Conservation (phyloP, 92 coral and sea anemone genomes). For the Epizoanthus rinbou region DNA sequence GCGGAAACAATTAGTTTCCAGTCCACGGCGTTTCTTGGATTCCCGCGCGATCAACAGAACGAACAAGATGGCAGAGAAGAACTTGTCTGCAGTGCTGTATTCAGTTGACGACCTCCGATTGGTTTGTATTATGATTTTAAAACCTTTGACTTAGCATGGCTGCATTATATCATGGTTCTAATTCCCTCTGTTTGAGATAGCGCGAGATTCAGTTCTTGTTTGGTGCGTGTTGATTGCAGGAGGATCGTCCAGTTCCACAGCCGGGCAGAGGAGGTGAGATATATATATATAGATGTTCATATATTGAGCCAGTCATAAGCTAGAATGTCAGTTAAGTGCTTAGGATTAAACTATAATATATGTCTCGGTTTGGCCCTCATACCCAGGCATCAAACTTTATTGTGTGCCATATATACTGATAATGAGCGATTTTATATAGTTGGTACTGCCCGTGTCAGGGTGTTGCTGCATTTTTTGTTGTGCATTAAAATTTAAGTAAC, state of each 20-base stretch:
- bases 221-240: slow-evolving; percentile 30
- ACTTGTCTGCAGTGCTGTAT: slow-evolving; percentile 83
- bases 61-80: slow-evolving; percentile 66
- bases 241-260: slow-evolving; percentile 60
- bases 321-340: too few relatives aligned
- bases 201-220: not conserved
- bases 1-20: too few relatives aligned
- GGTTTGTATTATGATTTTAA: slow-evolving; percentile 49
- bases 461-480: not conserved
- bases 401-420: not conserved
- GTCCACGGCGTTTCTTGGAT: too few relatives aligned
- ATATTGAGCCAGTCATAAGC: not conserved
- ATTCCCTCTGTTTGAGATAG: not conserved
- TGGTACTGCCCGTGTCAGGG: not conserved
- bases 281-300: not conserved
- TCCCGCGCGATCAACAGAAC: not conserved
- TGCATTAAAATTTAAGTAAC: slow-evolving; percentile 1
- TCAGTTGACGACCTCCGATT: slow-evolving; percentile 82
- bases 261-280: slow-evolving; percentile 78
- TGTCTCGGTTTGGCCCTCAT: too few relatives aligned
- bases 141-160: too few relatives aligned
- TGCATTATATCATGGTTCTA: too few relatives aligned
- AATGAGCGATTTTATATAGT: not conserved
- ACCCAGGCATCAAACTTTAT: not conserved
- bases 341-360: too few relatives aligned